Percentiles rank a stretch among this genome's conserved stretches.
Evolutionary conservation across 2,888 invertebrate genomes (phyloP).

Genomic region (Lasius fuliginosus): DNA sequence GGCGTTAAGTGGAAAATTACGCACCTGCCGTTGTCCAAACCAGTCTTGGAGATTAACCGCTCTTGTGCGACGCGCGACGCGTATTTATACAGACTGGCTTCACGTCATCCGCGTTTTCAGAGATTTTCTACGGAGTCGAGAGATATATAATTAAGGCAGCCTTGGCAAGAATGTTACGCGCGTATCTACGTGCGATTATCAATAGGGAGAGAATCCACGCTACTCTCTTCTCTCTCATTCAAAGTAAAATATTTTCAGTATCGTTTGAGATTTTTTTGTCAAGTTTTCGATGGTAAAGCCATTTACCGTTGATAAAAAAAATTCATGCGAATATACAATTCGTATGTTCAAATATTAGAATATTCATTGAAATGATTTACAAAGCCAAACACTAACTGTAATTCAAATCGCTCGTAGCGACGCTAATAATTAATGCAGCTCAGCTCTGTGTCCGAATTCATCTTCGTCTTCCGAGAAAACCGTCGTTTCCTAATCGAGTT

Average conservation of each 20-base stretch:
- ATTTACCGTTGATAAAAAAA: background rate
- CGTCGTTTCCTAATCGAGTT: slow-evolving; percentile 44
- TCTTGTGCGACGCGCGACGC: slow-evolving; percentile 32
- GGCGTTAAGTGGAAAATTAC: slow-evolving; percentile 65
- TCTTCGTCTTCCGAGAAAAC: slow-evolving; percentile 26
- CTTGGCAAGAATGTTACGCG: background rate
- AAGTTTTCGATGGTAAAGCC: background rate
- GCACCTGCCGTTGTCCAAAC: slow-evolving; percentile 55
- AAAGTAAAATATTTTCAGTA: background rate
- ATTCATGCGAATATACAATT: background rate
- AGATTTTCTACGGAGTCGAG: slow-evolving; percentile 15
- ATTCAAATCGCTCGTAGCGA: background rate
- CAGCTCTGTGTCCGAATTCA: background rate
- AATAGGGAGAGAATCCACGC: background rate
- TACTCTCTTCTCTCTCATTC: background rate
- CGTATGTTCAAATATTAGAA: background rate
- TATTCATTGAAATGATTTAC: background rate
- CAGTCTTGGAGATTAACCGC: slow-evolving; percentile 42
- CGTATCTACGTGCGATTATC: background rate
- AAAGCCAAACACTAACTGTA: background rate
- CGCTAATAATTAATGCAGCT: slow-evolving; percentile 31
- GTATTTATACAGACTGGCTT: slow-evolving; percentile 35
- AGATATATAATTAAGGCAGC: background rate
- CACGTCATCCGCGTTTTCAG: slow-evolving; percentile 43
- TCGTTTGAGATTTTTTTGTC: background rate